Evolutionary conservation across 1,140 invertebrate species (phyloP), one percentile per base, ranked within the genome.

Genomic region (Neuroterus valhalla): DNA sequence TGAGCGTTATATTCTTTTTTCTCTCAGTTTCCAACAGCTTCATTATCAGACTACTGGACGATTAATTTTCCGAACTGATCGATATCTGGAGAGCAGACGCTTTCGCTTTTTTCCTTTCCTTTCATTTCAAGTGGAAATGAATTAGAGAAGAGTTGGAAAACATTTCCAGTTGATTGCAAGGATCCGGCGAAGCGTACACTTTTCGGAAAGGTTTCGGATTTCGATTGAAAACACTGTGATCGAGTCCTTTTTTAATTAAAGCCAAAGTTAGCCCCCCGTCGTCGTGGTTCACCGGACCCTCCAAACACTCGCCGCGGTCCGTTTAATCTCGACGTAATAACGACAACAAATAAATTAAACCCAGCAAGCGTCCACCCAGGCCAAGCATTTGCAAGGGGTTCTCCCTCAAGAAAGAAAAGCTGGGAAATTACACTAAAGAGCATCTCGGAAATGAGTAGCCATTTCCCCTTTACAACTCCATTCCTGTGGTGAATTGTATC

Each of bases 241-340:
- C 79, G 78, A 26, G 26, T 15, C 72, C 80, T 85, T 85, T 83
- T 85, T 85, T 82, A 85, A 85, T 85, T 85, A 82, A 82, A 84
- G 75, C 76, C 75, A 85, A 84, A 82, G 78, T 80, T 77, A 67
- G 77, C 70, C 68, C 68, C 38, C 76, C 81, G 72, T 50, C 38
- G 15, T 71, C 46, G 44, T 26, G 19, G 26, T 23, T 43, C 31
- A 70, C 71, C 15, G 66, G 70, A 55, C 31, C 67, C 38, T 44
- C 45, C 50, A 62, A 62, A 62, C 26, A 62, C 55, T 62, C 55
- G 55, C 31, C 55, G 55, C 31, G 26, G 55, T 17, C 48, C 68
- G 76, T 84, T 84, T 83, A 84, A 84, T 84, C 82, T 80, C 80
- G 75, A 79, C 77, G 80, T 79, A 84, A 83, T 84, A 62, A 82